A percentile compares a stretch with the other conserved stretches of the same genome.
Conservation (phyloP, 2,113 vertebrate species). For the Vidua chalybeata region DNA sequence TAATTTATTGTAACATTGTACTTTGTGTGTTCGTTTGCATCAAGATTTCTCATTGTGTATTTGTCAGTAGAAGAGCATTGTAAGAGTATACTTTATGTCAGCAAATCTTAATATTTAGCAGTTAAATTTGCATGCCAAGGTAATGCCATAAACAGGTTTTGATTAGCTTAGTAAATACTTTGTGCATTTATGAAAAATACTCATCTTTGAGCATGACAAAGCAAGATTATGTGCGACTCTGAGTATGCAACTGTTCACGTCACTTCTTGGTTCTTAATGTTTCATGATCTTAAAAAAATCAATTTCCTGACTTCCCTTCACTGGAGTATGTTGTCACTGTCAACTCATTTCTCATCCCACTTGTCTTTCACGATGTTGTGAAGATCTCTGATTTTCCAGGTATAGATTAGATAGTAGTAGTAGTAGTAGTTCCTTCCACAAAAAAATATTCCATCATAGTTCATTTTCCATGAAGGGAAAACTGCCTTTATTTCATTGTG, state of each 20-base stretch:
- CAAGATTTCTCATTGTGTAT: neutral
- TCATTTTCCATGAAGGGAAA: neutral
- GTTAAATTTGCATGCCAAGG: neutral
- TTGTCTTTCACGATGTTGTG: neutral
- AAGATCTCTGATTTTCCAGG: neutral
- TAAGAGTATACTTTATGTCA: neutral
- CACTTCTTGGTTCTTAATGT: conserved; percentile 13
- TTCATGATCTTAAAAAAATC: neutral
- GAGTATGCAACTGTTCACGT: neutral
- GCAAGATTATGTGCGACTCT: neutral
- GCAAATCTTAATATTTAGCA: neutral
- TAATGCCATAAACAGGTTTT: neutral
- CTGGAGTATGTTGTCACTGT: neutral
- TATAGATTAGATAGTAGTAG: neutral
- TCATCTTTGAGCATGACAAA: conserved; percentile 2
- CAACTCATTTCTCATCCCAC: neutral
- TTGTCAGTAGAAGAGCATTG: neutral
- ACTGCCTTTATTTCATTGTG: neutral
- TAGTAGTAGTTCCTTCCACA: neutral
- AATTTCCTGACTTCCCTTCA: neutral
- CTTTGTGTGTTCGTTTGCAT: neutral
- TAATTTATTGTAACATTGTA: neutral
- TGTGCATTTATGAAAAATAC: neutral
- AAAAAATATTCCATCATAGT: neutral
- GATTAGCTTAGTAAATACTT: neutral